These are phyloP conservation scores for Rhopilema esculentum DNA, from an alignment of 30 jellyfish, hydroid and myxozoan species.

Conservation along the genomic window DNA sequence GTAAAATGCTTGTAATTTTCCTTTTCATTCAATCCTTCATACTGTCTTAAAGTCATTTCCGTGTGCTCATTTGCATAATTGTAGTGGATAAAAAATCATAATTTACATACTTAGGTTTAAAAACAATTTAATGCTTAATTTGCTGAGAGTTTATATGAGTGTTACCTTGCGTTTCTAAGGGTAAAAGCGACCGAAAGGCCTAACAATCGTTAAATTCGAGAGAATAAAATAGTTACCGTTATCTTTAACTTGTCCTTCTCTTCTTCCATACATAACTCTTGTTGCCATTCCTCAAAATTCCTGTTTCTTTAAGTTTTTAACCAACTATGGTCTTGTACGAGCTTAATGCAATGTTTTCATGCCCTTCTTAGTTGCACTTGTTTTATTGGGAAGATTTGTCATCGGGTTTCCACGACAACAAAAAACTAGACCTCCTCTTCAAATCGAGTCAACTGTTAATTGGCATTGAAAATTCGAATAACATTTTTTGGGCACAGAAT, in stretches of 20 bases:
- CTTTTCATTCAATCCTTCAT: too few species aligned
- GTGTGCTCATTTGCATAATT: too few species aligned
- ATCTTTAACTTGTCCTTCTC: conserved; percentile 68
- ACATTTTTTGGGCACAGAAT: too few species aligned
- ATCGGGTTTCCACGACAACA: not conserved
- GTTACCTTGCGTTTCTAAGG: too few species aligned
- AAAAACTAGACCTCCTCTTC: not conserved
- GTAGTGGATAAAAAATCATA: too few species aligned
- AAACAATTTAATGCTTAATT: not conserved
- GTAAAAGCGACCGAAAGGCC: too few species aligned
- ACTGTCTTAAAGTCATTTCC: too few species aligned
- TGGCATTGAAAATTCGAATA: too few species aligned
- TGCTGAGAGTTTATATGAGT: too few species aligned
- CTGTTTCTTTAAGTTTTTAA: not conserved
- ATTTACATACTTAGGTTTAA: too few species aligned
- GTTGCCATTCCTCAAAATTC: conserved; percentile 39
- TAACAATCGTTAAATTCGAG: not conserved
- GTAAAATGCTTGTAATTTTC: too few species aligned
- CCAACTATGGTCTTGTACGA: not conserved
- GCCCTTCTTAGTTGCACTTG: not conserved
- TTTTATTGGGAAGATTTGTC: not conserved
- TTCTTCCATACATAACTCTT: conserved; percentile 72
- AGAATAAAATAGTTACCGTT: conserved; percentile 17
- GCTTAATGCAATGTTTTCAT: not conserved
- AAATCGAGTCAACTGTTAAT: not conserved